phyloP scores from a whole-genome alignment of 2,888 invertebrate genomes.

The Odontocerum albicorne region DNA sequence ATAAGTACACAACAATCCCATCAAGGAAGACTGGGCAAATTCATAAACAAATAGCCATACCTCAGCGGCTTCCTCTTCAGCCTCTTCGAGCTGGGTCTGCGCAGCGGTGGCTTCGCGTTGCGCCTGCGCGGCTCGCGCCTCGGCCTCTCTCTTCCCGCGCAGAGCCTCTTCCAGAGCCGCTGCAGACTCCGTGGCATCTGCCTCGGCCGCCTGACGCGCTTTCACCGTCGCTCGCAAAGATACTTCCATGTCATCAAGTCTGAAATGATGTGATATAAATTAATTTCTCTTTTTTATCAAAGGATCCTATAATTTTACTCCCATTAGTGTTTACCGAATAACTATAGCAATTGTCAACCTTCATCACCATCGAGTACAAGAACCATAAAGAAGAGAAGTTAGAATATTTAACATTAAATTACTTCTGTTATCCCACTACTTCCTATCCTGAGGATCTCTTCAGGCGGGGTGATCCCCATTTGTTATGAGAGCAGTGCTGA shows the following conservation, averaged over 20 bases:
- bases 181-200: slow-evolving; percentile 82
- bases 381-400: too few species aligned
- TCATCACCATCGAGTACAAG: too few species aligned
- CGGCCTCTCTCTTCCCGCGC: slow-evolving; percentile 74
- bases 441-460: too few species aligned
- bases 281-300: too few species aligned
- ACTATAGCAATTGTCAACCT: too few species aligned
- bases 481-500: too few species aligned
- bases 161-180: slow-evolving; percentile 81
- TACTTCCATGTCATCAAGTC: slow-evolving; percentile 85
- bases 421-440: too few species aligned
- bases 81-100: slow-evolving; percentile 85
- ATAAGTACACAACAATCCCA: background rate
- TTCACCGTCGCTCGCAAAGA: slow-evolving; percentile 83
- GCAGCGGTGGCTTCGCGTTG: slow-evolving; percentile 81
- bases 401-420: too few species aligned
- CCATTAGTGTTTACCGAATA: too few species aligned
- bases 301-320: too few species aligned
- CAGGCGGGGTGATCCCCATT: too few species aligned
- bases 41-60: slow-evolving; percentile 43
- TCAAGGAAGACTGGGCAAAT: background rate
- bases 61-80: slow-evolving; percentile 90
- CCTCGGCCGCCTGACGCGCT: slow-evolving; percentile 81
- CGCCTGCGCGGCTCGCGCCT: slow-evolving; percentile 70
- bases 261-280: too few species aligned